A percentile compares a stretch with the other conserved stretches of the same genome.
These are phyloP conservation scores for Podabrus alpinus DNA, from an alignment of 2,888 invertebrate genomes.

Conservation along the genomic window DNA sequence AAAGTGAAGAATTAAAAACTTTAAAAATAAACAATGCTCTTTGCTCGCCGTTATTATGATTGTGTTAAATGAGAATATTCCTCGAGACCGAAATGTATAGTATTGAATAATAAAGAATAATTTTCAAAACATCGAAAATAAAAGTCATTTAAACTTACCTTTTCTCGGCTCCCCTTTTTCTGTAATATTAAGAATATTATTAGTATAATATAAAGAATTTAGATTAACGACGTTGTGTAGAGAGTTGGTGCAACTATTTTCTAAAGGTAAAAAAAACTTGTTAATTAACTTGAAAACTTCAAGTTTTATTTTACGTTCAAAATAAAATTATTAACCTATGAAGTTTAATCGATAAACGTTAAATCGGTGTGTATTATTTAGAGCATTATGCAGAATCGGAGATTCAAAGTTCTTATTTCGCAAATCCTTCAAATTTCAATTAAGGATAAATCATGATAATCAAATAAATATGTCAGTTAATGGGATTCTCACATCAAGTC, in stretches of 20 bases:
- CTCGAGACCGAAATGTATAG: no score
- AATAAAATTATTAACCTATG: background rate
- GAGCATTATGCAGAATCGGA: background rate
- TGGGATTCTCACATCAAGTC: background rate
- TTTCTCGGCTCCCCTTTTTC: constrained; percentile 88
- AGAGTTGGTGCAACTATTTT: background rate
- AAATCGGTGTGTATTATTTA: background rate
- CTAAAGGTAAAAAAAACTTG: background rate
- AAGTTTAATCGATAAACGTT: background rate
- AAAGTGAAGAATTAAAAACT: background rate
- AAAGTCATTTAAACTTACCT: constrained; percentile 64
- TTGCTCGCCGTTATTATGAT: no score
- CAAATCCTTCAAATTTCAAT: background rate
- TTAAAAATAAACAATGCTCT: no score
- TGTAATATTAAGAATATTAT: constrained; percentile 52
- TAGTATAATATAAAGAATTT: background rate
- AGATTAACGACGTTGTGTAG: background rate
- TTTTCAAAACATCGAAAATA: no score
- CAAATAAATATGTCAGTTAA: background rate
- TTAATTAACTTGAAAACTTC: background rate
- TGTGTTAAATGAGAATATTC: no score
- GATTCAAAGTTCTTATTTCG: background rate
- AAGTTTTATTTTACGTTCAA: background rate
- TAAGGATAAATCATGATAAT: background rate
- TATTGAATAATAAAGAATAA: no score